Conservation (phyloP, 2,113 vertebrate species). For the Platycercus adscitus region DNA sequence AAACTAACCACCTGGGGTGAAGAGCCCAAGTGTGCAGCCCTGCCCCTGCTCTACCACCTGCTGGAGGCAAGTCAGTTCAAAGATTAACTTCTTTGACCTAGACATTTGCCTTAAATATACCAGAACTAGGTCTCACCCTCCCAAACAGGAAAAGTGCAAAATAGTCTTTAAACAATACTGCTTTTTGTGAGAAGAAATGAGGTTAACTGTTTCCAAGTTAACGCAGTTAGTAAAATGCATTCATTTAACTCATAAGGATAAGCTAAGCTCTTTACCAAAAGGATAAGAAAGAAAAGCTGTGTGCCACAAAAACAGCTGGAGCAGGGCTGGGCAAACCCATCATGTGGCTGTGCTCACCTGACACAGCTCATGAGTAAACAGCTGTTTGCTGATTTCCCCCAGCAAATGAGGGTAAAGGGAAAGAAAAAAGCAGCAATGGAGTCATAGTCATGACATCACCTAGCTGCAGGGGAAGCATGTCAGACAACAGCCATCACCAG, state of each 20-base stretch:
- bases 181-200: neutral
- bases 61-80: neutral
- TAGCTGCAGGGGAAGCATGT: neutral
- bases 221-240: neutral
- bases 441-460: neutral
- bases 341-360: accelerated
- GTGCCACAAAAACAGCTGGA: neutral
- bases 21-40: neutral
- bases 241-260: neutral
- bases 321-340: neutral
- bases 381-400: neutral
- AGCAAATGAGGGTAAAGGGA: neutral
- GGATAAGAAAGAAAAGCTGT: accelerated
- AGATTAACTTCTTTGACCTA: neutral
- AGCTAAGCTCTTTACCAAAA: neutral
- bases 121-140: neutral
- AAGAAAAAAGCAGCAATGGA: neutral
- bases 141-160: neutral
- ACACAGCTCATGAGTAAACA: neutral
- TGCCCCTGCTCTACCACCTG: neutral
- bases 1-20: neutral
- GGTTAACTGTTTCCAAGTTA: neutral
- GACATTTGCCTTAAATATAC: neutral
- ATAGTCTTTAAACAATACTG: neutral
- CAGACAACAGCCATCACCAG: neutral